phyloP scores from a whole-genome alignment of 2,797 vertebrate species.

The Myiothlypis coronata region DNA sequence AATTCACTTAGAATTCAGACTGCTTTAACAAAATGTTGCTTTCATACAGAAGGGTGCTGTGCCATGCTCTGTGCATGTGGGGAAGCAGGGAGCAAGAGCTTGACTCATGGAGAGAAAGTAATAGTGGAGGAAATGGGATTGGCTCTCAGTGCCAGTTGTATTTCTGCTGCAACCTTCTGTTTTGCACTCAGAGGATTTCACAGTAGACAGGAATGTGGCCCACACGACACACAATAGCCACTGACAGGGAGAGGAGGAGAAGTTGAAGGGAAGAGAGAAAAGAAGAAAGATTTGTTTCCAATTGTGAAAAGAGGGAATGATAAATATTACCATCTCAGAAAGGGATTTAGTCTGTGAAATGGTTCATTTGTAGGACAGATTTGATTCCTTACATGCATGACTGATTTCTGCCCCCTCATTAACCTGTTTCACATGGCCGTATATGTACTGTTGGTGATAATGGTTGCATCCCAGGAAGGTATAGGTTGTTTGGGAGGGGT shows the following conservation, averaged over 20 bases:
- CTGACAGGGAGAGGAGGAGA: neutral
- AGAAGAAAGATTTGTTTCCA: neutral
- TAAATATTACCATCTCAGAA: neutral
- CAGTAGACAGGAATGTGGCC: neutral
- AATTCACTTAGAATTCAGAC: neutral
- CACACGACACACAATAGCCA: neutral
- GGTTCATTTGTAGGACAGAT: neutral
- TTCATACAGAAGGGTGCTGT: neutral
- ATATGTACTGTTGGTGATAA: neutral
- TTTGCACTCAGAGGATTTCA: neutral
- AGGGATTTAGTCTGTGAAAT: neutral
- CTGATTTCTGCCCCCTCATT: neutral
- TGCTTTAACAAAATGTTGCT: neutral
- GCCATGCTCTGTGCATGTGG: neutral
- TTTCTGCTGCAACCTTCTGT: slow-evolving; percentile 4
- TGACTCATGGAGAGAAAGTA: neutral
- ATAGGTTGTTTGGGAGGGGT: neutral
- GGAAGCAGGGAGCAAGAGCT: neutral
- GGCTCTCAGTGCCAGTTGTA: neutral
- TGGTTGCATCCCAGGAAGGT: neutral
- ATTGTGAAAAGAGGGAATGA: neutral
- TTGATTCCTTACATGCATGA: neutral
- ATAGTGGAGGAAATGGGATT: neutral
- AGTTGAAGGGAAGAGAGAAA: neutral
- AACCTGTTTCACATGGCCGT: fast-evolving